Conservation (phyloP, 2,888 invertebrate species). For the Platycheirus rosarum region DNA sequence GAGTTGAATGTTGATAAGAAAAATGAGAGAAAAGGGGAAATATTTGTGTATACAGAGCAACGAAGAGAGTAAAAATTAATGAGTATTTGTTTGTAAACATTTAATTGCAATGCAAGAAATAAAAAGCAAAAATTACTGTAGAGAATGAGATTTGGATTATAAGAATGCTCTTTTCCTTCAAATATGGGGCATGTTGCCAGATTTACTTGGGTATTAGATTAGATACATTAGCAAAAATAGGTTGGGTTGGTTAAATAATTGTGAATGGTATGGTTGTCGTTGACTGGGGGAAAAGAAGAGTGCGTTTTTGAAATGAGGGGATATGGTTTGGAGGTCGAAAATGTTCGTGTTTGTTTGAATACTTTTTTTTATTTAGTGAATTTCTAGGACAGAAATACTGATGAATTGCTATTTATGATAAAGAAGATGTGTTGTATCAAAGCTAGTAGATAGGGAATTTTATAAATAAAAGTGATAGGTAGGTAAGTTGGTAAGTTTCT, state of each 20-base stretch:
- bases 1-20: too few species aligned
- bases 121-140: background rate
- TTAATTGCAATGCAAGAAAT: background rate
- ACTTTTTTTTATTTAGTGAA: too few species aligned
- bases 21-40: too few species aligned
- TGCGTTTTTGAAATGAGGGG: background rate
- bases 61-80: too few species aligned
- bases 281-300: background rate
- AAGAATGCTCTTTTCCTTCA: background rate
- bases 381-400: too few species aligned
- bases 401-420: too few species aligned
- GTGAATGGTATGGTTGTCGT: background rate
- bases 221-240: constrained; percentile 6
- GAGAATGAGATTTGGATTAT: background rate
- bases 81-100: background rate
- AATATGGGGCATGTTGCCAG: constrained; percentile 47
- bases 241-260: background rate
- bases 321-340: constrained; percentile 55
- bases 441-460: too few species aligned
- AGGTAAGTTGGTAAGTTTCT: too few species aligned
- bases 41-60: too few species aligned
- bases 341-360: constrained; percentile 40
- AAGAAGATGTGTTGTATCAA: too few species aligned
- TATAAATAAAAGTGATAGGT: too few species aligned
- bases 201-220: constrained; percentile 38